Evolutionary conservation across 2,797 vertebrate species (phyloP).

Genomic region (Borostomias antarcticus): DNA sequence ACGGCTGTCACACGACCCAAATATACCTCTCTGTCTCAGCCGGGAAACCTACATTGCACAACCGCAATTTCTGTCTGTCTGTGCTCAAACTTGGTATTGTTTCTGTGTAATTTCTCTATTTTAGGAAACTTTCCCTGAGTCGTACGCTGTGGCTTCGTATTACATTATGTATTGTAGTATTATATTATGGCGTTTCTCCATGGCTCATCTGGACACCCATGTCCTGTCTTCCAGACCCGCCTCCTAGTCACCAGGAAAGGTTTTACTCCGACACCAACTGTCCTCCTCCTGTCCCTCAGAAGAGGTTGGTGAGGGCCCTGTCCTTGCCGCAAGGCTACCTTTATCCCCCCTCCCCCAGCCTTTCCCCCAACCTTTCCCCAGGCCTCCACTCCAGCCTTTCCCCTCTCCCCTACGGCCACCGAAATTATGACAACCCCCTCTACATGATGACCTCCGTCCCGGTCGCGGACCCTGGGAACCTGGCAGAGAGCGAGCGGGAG

Average conservation of each 20-base stretch:
- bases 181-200: no score
- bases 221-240: slow-evolving; percentile 44
- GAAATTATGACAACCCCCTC: slow-evolving; percentile 68
- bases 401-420: slow-evolving; percentile 15
- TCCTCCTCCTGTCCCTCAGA: slow-evolving; percentile 76
- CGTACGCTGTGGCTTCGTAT: no score
- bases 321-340: slow-evolving; percentile 58
- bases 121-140: background rate
- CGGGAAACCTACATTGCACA: no score
- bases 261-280: slow-evolving; percentile 67
- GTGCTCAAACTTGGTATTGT: background rate
- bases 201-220: slow-evolving; percentile 16
- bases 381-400: slow-evolving; percentile 15
- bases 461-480: no score
- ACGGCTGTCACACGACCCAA: background rate
- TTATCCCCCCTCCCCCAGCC: background rate
- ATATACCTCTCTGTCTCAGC: background rate
- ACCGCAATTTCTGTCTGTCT: background rate
- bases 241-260: slow-evolving; percentile 51
- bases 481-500: no score
- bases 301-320: slow-evolving; percentile 63
- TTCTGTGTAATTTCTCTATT: background rate
- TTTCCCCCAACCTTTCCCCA: background rate
- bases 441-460: slow-evolving; percentile 56
- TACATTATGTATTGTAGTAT: no score